Evolutionary conservation across 2,113 vertebrate species (phyloP), one percentile per base, ranked within the genome.

Genomic region (Capreolus pygargus): DNA sequence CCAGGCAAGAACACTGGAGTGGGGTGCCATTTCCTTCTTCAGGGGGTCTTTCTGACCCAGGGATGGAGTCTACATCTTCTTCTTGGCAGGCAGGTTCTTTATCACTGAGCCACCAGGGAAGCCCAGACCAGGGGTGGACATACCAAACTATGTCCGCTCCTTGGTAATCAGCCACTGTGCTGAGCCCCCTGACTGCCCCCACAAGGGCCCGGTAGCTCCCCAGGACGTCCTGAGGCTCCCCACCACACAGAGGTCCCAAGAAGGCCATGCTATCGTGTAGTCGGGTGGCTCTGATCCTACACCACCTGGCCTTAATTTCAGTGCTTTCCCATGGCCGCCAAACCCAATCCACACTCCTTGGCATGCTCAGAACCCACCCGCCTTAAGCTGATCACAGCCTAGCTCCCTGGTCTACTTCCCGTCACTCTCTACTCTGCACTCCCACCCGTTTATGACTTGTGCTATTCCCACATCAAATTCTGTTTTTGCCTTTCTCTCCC

Each of bases 241-340:
- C 6, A 23, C 54, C 43, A 25, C 5, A 7, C n/a, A 84, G 54
- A 2, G 3, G 21, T 7, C 1, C 33, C 12, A 23, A 61, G 87
- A 86, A 36, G 7, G 36, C 28, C 25, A 1, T 54, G 43, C n/a
- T 70, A 0, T 70, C 33, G 3, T 5, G 6, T 0, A 23, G 67
- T 23, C 2, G 0, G 36, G 9, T 0, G 15, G 33, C 30, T 55
- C n/a, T 28, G 13, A 74, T 12, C 36, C 17, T 64, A 6, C 16
- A 52, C 5, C 11, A 64, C 47, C 9, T 33, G 23, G 47, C 27
- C 67, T 55, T 27, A 33, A 25, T 19, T 14, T 76, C 2, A 7
- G 33, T 8, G 30, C 9, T 85, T 58, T 76, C n/a, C 50, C 60
- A 60, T 16, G 27, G 5, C 28, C 0, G 0, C n/a, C 17, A 82